Base-by-base conservation (phyloP, 37 sponge, comb jelly and placozoan species). In the Haliclona indistincta region DNA sequence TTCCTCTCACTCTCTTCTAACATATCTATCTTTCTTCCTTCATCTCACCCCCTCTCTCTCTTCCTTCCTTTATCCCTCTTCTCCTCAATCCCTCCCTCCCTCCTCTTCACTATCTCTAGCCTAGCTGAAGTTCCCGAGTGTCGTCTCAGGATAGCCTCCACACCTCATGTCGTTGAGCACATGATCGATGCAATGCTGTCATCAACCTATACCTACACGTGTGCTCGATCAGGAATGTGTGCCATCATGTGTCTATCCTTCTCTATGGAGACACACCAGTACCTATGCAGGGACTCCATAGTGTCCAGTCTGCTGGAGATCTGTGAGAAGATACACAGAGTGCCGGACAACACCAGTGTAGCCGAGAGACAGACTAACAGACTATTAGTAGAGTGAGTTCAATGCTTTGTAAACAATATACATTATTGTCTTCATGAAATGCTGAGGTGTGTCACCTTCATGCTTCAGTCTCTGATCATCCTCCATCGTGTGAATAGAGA, bases 41-140 rank as follows among this genome's bases (percentile, higher is more conserved):
- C n/a, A n/a, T n/a, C n/a, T n/a, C n/a, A n/a, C n/a, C n/a, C n/a
- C n/a, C n/a, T n/a, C n/a, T n/a, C n/a, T n/a, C n/a, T n/a, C n/a
- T n/a, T n/a, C n/a, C n/a, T n/a, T n/a, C n/a, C n/a, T n/a, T n/a
- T n/a, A n/a, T n/a, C n/a, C n/a, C n/a, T n/a, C n/a, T n/a, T n/a
- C n/a, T n/a, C n/a, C n/a, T n/a, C n/a, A n/a, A n/a, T 25, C 7
- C 26, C 60, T 25, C 25, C 22, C 25, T n/a, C n/a, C n/a, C 28
- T 58, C n/a, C 60, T 58, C 22, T n/a, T 25, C n/a, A 8, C 60
- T 25, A 6, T 25, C 25, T n/a, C n/a, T n/a, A 58, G 60, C n/a
- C 43, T 80, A 30, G 71, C 71, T 13, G 83, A 74, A 45, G 22
- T 83, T 33, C 76, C 83, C 17, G 66, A 83, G 39, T 83, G 83